Conservation (phyloP, 2,113 vertebrate genomes). For the Pelusios castaneus region DNA sequence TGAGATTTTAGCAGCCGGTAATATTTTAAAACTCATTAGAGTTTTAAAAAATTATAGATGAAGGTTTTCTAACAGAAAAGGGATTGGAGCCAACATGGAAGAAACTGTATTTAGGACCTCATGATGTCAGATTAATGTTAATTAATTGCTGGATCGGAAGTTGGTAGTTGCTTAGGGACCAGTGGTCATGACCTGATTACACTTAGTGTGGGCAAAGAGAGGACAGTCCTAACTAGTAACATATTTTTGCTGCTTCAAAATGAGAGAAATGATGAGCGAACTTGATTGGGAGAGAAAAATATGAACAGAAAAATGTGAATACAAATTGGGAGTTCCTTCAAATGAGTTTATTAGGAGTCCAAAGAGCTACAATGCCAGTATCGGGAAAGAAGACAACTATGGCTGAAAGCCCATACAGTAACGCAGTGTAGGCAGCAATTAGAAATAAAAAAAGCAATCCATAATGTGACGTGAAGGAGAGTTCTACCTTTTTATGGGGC, state of each 20-base stretch:
- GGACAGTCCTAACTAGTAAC: background rate
- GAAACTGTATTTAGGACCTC: background rate
- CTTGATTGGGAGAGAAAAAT: background rate
- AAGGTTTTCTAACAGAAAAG: background rate
- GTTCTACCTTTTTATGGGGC: background rate
- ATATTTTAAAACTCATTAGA: background rate
- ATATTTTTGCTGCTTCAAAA: background rate
- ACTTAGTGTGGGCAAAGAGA: background rate
- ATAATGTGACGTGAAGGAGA: background rate
- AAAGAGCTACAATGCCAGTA: background rate
- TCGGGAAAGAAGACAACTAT: background rate
- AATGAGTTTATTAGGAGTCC: background rate
- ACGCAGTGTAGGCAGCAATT: background rate
- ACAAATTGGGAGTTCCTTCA: background rate
- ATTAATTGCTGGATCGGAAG: background rate
- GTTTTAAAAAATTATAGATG: background rate
- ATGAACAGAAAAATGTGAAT: background rate
- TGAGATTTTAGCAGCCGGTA: background rate
- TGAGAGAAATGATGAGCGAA: background rate
- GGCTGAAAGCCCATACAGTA: background rate
- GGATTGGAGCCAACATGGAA: background rate
- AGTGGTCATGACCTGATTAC: background rate
- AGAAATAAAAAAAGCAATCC: accelerated
- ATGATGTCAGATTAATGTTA: background rate
- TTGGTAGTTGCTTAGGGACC: background rate